Conservation (phyloP, 2,113 vertebrate species). For the Tetrao urogallus region DNA sequence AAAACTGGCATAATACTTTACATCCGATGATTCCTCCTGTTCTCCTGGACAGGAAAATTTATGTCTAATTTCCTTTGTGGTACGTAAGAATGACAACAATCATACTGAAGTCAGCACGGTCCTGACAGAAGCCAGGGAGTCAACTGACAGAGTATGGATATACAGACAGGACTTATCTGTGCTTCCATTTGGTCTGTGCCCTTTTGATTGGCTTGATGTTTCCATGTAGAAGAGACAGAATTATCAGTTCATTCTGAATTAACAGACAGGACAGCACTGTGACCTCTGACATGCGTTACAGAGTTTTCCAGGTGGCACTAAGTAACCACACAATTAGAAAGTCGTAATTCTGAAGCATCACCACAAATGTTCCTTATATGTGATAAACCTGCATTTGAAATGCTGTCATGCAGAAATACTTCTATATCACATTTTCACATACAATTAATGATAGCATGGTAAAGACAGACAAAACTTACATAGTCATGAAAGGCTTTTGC, state of each 20-base stretch:
- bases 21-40: not conserved
- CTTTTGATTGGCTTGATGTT: not conserved
- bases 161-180: not conserved
- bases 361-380: not conserved
- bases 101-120: not conserved
- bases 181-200: not conserved
- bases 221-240: not conserved
- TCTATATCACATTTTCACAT: not conserved
- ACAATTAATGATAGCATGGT: not conserved
- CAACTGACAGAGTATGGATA: not conserved
- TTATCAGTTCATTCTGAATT: not conserved
- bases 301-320: not conserved
- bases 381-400: not conserved
- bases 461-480: slow-evolving; percentile 76
- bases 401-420: not conserved
- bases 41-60: not conserved
- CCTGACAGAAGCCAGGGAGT: not conserved
- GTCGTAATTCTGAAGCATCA: not conserved
- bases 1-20: not conserved
- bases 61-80: not conserved
- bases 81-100: not conserved
- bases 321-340: not conserved
- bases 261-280: not conserved
- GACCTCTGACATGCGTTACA: not conserved
- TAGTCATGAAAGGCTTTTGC: slow-evolving; percentile 92